These are phyloP conservation scores for Sitta europaea DNA, from an alignment of 2,113 vertebrate species.

Conservation along the genomic window DNA sequence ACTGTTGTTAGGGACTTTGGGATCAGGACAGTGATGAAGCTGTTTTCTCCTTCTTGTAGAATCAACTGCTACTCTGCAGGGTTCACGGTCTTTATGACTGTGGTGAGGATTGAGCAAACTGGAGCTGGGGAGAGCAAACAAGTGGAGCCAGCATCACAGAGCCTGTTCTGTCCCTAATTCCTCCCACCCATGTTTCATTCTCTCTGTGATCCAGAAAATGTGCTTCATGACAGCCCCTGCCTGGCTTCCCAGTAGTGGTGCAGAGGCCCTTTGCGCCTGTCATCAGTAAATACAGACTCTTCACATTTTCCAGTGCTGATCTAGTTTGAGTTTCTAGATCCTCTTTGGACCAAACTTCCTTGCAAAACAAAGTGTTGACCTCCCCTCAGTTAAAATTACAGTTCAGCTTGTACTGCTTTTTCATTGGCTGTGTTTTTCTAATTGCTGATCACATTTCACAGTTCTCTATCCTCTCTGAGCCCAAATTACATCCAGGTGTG, in stretches of 20 bases:
- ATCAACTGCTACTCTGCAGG: background rate
- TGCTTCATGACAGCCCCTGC: background rate
- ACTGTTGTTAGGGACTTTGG: background rate
- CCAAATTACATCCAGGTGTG: background rate
- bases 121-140: background rate
- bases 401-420: background rate
- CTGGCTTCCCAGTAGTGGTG: background rate
- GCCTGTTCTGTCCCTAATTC: background rate
- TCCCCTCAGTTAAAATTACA: background rate
- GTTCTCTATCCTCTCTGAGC: background rate
- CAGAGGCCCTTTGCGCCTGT: background rate
- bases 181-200: background rate
- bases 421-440: background rate
- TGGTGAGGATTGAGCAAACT: background rate
- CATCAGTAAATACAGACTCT: background rate
- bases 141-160: background rate
- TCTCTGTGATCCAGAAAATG: background rate
- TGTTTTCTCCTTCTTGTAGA: slow-evolving; percentile 11
- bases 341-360: background rate
- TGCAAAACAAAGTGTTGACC: background rate
- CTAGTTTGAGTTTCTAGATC: background rate
- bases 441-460: background rate
- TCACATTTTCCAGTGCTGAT: background rate
- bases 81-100: background rate
- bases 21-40: background rate